Evolutionary conservation across 1,140 invertebrate species (phyloP), one percentile per base, ranked within the genome.

Genomic region (Globodera rostochiensis): DNA sequence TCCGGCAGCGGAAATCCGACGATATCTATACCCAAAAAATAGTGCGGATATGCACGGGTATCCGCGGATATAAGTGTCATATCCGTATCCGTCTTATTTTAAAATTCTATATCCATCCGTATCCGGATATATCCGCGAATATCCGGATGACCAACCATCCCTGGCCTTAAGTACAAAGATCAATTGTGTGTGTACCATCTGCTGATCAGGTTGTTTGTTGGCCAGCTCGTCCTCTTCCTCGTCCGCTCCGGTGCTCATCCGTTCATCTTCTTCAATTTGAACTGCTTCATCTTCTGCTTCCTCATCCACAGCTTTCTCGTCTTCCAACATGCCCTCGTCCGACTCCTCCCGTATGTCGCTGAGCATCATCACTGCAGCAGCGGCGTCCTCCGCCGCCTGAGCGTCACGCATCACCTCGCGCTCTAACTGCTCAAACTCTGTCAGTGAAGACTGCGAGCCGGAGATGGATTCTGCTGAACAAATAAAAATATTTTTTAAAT

Each of bases 361-460:
- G 25, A 84, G 69, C 50, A 83, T 84, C 82, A 83, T 83, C 13
- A 83, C 73, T 64, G 79, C 76, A 21, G 69, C 75, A 80, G 75
- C 60, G 49, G 57, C 21, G 57, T 80, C 76, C 21, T 60, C 75
- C 81, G 75, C 50, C 49, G 64, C 21, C 77, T 74, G 13, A 74
- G 80, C n/a, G 80, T 82, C 71, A 5, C 74, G 64, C 46, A 86
- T 84, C 57, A 83, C 60, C 79, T 89, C 87, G 19, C 83, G 71
- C 69, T 88, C 87, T 2, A 89, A 73, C 67, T 80, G 82, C 75
- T 88, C 87, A 73, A 88, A 88, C 81, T 88, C 87, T 36, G 79
- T 81, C 25, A 88, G 77, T 13, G 88, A 89, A 47, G 69, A 71
- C 69, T 25, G 11, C 57, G 86, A 87, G 67, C 86, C 86, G 21